Evolutionary conservation across 1,140 invertebrate genomes (phyloP), one percentile per base, ranked within the genome.

Genomic region (Calycopis cecrops): DNA sequence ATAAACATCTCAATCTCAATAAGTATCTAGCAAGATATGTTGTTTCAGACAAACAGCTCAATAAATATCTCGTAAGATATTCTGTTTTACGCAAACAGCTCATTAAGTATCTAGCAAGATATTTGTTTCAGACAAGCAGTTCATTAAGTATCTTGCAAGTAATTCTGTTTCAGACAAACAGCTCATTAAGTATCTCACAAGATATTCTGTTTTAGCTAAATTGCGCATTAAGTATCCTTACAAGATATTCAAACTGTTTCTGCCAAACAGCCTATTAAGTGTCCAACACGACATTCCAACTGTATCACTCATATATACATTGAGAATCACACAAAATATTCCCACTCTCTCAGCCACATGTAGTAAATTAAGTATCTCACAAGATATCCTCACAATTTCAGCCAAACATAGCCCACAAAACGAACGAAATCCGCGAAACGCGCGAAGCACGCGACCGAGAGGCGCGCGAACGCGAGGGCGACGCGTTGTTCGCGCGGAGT

Each of bases 211-310:
- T n/a, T n/a, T n/a, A n/a, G n/a, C n/a, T n/a, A n/a, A n/a, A n/a
- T n/a, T n/a, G n/a, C n/a, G n/a, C n/a, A n/a, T n/a, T n/a, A n/a
- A n/a, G n/a, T n/a, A n/a, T n/a, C n/a, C n/a, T n/a, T n/a, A n/a
- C n/a, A 28, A 28, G 21, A 28, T 28, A 28, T 28, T 28, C 59
- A 97, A 97, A 88, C 91, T 97, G 71, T 28, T 28, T 28, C 93
- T 92, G 47, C 93, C 94, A 9, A 92, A 97, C 42, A 96, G 96
- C 94, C 37, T 90, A 97, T 71, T 90, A 97, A 76, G 93, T 97
- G 63, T 96, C 95, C 63, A 94, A 94, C 21, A 28, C 2, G 21
- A 28, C 6, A 28, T 28, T 6, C 21, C 21, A 28, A 28, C 21
- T 28, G 6, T 28, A 3, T 28, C 21, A 28, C 2, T 3, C 21